A percentile compares a stretch with the other conserved stretches of the same genome.
These are phyloP conservation scores for Conus betulinus DNA, from an alignment of 1,140 invertebrate genomes.

Conservation along the genomic window DNA sequence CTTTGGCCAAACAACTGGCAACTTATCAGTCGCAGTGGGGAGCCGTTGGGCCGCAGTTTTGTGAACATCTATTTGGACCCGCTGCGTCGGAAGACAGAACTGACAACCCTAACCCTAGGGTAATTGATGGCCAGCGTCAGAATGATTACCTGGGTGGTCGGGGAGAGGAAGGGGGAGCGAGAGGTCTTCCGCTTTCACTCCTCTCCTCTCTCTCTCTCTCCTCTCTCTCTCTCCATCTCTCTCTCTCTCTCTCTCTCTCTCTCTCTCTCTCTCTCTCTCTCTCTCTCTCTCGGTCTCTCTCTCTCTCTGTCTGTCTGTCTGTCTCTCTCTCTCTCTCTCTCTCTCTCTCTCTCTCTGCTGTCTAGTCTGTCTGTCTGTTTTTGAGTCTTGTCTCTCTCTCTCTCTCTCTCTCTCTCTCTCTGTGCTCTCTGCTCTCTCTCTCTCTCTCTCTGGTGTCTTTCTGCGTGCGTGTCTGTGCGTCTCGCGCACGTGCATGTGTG, in stretches of 20 bases:
- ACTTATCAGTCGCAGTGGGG: too few species aligned
- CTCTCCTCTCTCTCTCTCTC: background rate
- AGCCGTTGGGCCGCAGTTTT: too few species aligned
- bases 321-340: background rate
- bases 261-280: background rate
- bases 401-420: conserved; percentile 10
- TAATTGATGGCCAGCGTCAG: too few species aligned
- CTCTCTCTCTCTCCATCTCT: background rate
- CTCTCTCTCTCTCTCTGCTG: background rate
- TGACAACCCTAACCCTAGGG: too few species aligned
- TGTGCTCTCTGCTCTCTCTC: background rate
- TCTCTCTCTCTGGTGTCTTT: background rate
- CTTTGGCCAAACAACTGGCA: too few species aligned
- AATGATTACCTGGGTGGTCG: too few species aligned
- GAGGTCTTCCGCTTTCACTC: background rate
- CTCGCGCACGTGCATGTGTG: too few species aligned
- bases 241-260: background rate
- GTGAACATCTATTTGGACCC: too few species aligned
- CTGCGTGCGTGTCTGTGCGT: background rate
- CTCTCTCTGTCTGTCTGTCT: background rate
- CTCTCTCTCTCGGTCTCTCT: background rate
- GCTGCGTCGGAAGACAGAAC: too few species aligned
- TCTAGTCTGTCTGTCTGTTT: background rate
- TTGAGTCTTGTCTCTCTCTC: background rate
- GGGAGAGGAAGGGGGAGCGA: too few species aligned